Conservation (phyloP, 2,113 vertebrate species). For the Microcebus griseorufus region DNA sequence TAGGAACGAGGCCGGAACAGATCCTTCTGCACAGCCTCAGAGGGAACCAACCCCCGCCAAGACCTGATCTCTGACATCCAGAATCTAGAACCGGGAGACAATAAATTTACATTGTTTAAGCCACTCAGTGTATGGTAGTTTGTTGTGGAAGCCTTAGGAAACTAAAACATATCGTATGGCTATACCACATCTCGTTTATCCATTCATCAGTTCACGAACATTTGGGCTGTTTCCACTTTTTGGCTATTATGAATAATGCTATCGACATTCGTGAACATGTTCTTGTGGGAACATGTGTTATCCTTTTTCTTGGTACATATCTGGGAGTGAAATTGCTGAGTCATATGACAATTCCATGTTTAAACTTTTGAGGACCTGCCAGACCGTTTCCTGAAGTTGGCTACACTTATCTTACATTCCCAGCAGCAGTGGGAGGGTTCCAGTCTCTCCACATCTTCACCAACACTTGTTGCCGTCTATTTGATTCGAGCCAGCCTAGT, state of each 20-base stretch:
- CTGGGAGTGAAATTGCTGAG: background rate
- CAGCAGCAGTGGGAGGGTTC: background rate
- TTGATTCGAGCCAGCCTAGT: background rate
- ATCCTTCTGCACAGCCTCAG: background rate
- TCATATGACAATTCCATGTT: background rate
- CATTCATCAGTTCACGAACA: background rate
- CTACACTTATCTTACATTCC: background rate
- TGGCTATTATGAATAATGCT: background rate
- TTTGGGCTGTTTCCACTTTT: background rate
- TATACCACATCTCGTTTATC: background rate
- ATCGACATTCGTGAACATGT: too few relatives aligned
- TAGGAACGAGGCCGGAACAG: background rate
- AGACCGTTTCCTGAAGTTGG: background rate
- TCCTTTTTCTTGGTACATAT: background rate
- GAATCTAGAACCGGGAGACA: background rate
- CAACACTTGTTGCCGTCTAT: background rate
- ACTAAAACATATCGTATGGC: background rate
- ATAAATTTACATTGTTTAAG: background rate
- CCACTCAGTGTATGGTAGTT: rapidly evolving
- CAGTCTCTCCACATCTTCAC: background rate
- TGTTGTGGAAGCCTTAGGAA: background rate
- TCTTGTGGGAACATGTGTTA: background rate
- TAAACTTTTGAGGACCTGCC: background rate
- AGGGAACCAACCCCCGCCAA: background rate
- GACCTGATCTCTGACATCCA: background rate